A percentile compares a stretch with the other conserved stretches of the same genome.
phyloP scores from a whole-genome alignment of 2,113 vertebrate genomes.

The Aix galericulata region DNA sequence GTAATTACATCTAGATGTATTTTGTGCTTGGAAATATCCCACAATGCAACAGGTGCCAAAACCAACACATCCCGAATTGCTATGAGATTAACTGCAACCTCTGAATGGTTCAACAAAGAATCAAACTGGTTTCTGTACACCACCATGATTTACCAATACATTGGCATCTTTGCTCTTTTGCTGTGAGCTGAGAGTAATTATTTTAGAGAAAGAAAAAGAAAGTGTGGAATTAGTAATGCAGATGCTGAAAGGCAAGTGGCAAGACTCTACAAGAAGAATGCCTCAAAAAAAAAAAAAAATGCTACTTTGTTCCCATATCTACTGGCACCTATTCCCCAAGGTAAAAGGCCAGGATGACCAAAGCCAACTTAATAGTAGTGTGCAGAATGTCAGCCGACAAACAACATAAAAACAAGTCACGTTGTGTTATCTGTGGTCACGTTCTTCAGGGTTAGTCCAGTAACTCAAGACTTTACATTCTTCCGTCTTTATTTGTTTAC shows the following conservation, averaged over 20 bases:
- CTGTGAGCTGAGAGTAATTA: slow-evolving; percentile 74
- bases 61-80: background rate
- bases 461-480: slow-evolving; percentile 81
- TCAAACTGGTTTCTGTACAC: slow-evolving; percentile 77
- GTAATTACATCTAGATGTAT: background rate
- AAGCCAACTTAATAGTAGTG: slow-evolving; percentile 74
- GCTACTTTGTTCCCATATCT: slow-evolving; percentile 73
- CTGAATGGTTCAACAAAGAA: slow-evolving; percentile 74
- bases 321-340: slow-evolving; percentile 53
- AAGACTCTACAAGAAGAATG: slow-evolving; percentile 79
- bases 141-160: background rate
- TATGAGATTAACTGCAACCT: background rate
- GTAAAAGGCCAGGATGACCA: slow-evolving; percentile 69
- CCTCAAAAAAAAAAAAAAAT: slow-evolving; percentile 45
- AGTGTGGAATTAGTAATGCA: slow-evolving; percentile 92
- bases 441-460: slow-evolving; percentile 86
- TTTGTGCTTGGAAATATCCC: background rate
- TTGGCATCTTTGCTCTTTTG: slow-evolving; percentile 51
- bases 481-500: slow-evolving; percentile 79
- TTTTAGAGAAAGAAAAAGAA: slow-evolving; percentile 72
- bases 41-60: slow-evolving; percentile 34
- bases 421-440: slow-evolving; percentile 91
- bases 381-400: slow-evolving; percentile 78
- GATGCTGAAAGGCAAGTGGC: slow-evolving; percentile 86
- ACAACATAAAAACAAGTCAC: slow-evolving; percentile 88